Percentiles rank a stretch among this genome's conserved stretches.
Conservation (phyloP, 2,113 vertebrate species). For the Silurus meridionalis region DNA sequence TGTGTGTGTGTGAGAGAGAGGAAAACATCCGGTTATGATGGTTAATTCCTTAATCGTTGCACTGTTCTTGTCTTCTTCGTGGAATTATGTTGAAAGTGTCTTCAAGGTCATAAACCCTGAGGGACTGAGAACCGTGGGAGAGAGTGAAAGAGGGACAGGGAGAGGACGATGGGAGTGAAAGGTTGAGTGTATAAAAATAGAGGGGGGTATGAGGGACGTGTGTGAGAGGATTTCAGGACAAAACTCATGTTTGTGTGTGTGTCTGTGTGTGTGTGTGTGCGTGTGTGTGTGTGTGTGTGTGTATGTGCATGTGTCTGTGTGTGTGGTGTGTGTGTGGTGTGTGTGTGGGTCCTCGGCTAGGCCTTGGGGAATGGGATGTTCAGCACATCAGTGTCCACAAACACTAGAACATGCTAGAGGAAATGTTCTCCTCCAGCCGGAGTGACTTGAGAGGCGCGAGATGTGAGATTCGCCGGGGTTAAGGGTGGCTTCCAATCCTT, state of each 20-base stretch:
- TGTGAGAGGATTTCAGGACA: neutral
- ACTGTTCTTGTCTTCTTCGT: too few species aligned
- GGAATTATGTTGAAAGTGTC: neutral
- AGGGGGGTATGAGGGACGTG: neutral
- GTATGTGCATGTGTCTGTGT: too few species aligned
- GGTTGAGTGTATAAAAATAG: neutral
- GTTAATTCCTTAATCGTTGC: too few species aligned
- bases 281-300: too few species aligned
- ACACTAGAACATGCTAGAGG: neutral
- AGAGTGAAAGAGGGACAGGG: neutral
- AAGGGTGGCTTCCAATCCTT: neutral
- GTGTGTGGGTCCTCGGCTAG: too few species aligned
- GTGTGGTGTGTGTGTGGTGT: too few species aligned
- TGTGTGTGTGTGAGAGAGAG: too few species aligned
- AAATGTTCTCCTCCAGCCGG: neutral
- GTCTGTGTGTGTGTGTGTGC: neutral
- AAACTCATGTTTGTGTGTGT: neutral
- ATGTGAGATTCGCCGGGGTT: neutral
- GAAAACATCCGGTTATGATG: too few species aligned
- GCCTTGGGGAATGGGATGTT: too few species aligned
- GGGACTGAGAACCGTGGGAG: slow-evolving; percentile 14
- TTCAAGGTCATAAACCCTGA: neutral
- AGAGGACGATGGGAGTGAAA: neutral
- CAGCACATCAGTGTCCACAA: too few species aligned
- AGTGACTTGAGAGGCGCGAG: neutral